Conservation (phyloP, 2,888 invertebrate species). For the Mesorhabditis belari region DNA sequence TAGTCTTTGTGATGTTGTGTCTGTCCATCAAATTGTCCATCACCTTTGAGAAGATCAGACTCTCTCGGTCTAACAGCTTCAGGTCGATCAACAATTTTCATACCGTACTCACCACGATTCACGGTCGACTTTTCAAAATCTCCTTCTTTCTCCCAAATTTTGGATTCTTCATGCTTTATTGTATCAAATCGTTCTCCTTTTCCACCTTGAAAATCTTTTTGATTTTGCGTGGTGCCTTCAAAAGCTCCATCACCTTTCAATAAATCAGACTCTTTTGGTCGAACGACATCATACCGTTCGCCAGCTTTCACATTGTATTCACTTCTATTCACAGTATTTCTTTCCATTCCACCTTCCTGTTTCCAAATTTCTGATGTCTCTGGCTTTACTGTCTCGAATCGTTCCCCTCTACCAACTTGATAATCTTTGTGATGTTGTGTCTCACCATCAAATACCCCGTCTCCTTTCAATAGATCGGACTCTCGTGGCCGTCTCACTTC, state of each 20-base stretch:
- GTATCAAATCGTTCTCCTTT: slow-evolving; percentile 16
- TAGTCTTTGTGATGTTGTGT: neutral
- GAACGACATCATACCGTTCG: slow-evolving; percentile 5
- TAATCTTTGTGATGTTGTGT: slow-evolving; percentile 11
- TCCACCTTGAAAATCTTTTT: slow-evolving; percentile 14
- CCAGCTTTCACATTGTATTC: slow-evolving; percentile 3
- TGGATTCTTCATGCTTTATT: neutral
- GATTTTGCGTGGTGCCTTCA: slow-evolving; percentile 14
- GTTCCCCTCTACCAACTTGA: slow-evolving; percentile 17
- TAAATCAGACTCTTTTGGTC: slow-evolving; percentile 1
- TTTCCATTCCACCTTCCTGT: neutral
- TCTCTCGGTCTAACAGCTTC: too few species aligned
- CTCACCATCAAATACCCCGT: too few species aligned
- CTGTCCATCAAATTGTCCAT: neutral
- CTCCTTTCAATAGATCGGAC: too few species aligned
- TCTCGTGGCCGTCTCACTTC: slow-evolving; percentile 15
- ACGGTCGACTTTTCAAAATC: neutral
- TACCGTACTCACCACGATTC: slow-evolving; percentile 1
- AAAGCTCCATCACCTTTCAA: slow-evolving; percentile 17
- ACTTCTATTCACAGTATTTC: neutral
- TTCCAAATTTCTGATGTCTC: slow-evolving; percentile 2
- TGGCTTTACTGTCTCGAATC: slow-evolving; percentile 9
- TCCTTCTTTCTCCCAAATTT: neutral
- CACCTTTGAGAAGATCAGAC: neutral
- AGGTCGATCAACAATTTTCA: too few species aligned